Evolutionary conservation across 2,113 vertebrate species (phyloP), one percentile per base, ranked within the genome.

Genomic region (Tupaia chinensis): DNA sequence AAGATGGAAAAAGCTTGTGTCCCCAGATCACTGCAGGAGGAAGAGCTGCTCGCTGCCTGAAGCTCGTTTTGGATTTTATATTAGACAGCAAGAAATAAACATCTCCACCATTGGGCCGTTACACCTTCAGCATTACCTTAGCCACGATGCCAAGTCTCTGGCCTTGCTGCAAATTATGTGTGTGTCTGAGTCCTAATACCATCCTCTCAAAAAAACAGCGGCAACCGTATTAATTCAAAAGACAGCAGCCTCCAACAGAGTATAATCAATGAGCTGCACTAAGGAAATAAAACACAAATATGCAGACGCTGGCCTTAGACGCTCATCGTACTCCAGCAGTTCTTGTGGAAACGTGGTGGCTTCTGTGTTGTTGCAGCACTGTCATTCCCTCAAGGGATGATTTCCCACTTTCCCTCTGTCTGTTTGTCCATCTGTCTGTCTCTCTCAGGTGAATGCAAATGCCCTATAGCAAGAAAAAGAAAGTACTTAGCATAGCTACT

Each of bases 281-380:
- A 4, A 11, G 44, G 65, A 58, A 81, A 7, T 1, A 25, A 58
- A 23, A 44, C 20, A 3, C 32, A 13, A 4, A 1, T 4, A 0
- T 60, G 56, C 23, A 0, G 15, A 17, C 1, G 0, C 0, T 13
- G 44, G 8, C 12, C 25, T 0, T 2, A n/a, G 53, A 56, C 0
- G 22, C 2, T 16, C 32, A 8, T 10, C 6, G 3, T 6, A 19
- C 15, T 8, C 5, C 2, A 17, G 23, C 1, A 4, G 34, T 14
- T 11, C 8, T 10, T 11, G 23, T 9, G 10, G 22, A 1, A 10
- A 4, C 4, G 1, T 32, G n/a, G 53, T 2, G 77, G 77, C 9
- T 34, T 32, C 4, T 8, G 61, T 10, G 22, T 22, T 4, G 7
- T 23, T 32, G 5, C 7, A 14, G 23, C 44, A 44, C 5, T 44